Conservation (phyloP, 2,797 vertebrate genomes). For the Euthynnus affinis region DNA sequence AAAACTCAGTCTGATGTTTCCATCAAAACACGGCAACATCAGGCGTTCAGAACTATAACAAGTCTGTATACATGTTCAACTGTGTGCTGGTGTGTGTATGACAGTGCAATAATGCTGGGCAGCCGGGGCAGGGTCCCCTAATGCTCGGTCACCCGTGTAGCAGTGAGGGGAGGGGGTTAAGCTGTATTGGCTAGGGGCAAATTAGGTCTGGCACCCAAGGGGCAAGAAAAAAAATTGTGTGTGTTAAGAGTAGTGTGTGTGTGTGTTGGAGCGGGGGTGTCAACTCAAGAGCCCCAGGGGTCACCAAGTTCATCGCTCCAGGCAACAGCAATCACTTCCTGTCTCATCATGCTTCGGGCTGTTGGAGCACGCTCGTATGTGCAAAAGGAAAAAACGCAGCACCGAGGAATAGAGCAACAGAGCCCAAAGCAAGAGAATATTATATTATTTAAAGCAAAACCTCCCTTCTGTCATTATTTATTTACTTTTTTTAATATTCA, state of each 20-base stretch:
- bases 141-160: slow-evolving; percentile 74
- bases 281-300: slow-evolving; percentile 74
- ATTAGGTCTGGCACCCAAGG: slow-evolving; percentile 80
- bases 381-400: slow-evolving; percentile 19
- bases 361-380: slow-evolving; percentile 21
- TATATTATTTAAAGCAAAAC: slow-evolving; percentile 24
- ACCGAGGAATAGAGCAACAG: slow-evolving; percentile 18
- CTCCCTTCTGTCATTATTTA: not conserved
- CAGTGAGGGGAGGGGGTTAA: slow-evolving; percentile 81
- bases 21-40: slow-evolving; percentile 38
- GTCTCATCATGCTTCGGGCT: slow-evolving; percentile 71
- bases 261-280: slow-evolving; percentile 62
- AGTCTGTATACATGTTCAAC: slow-evolving; percentile 19
- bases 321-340: slow-evolving; percentile 81
- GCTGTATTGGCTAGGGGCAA: slow-evolving; percentile 83
- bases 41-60: slow-evolving; percentile 16
- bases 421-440: not conserved
- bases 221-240: slow-evolving; percentile 69
- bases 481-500: not conserved
- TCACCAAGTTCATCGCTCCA: slow-evolving; percentile 77
- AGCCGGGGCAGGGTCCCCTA: slow-evolving; percentile 46
- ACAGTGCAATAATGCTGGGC: slow-evolving; percentile 50
- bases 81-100: slow-evolving; percentile 49
- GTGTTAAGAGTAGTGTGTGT: slow-evolving; percentile 28
- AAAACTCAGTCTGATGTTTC: slow-evolving; percentile 34